A percentile compares a stretch with the other conserved stretches of the same genome.
phyloP scores from a whole-genome alignment of 2,888 invertebrate species.

The Timema podura region DNA sequence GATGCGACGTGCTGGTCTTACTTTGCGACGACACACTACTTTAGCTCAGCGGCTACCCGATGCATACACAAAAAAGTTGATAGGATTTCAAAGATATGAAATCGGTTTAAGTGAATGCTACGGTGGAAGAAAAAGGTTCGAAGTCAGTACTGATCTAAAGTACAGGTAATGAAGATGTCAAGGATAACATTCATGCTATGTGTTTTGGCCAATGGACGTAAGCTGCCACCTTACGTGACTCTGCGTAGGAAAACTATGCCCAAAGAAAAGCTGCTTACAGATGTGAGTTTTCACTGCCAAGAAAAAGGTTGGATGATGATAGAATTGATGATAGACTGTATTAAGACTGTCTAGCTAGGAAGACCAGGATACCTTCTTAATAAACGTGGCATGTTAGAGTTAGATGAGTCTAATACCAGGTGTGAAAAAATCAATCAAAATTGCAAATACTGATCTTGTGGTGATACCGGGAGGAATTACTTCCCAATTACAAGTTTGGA shows the following conservation, averaged over 20 bases:
- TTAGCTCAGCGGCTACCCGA: too few relatives aligned
- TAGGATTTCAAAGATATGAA: too few relatives aligned
- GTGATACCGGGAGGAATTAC: slow-evolving; percentile 28
- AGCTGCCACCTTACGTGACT: slow-evolving; percentile 23
- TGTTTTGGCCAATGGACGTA: slow-evolving; percentile 24
- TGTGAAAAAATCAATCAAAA: slow-evolving; percentile 23
- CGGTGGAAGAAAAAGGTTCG: slow-evolving; percentile 22
- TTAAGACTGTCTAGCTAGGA: slow-evolving; percentile 12
- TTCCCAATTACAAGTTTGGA: slow-evolving; percentile 22
- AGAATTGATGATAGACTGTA: slow-evolving; percentile 29
- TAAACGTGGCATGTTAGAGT: slow-evolving; percentile 20
- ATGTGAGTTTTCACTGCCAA: slow-evolving; percentile 25
- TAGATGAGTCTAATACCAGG: slow-evolving; percentile 25
- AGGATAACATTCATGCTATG: slow-evolving; percentile 24
- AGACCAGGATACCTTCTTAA: slow-evolving; percentile 25
- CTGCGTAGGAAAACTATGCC: slow-evolving; percentile 23
- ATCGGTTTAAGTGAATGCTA: too few relatives aligned
- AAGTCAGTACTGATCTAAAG: slow-evolving; percentile 18
- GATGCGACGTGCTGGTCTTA: too few relatives aligned
- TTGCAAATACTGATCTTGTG: slow-evolving; percentile 25
- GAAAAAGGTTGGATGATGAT: slow-evolving; percentile 29
- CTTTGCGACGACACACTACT: too few relatives aligned
- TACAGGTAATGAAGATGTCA: slow-evolving; percentile 20
- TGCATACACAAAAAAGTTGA: too few relatives aligned
- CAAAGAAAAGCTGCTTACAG: slow-evolving; percentile 25